Conservation (phyloP, 2,113 vertebrate species). For the Neogale vison region DNA sequence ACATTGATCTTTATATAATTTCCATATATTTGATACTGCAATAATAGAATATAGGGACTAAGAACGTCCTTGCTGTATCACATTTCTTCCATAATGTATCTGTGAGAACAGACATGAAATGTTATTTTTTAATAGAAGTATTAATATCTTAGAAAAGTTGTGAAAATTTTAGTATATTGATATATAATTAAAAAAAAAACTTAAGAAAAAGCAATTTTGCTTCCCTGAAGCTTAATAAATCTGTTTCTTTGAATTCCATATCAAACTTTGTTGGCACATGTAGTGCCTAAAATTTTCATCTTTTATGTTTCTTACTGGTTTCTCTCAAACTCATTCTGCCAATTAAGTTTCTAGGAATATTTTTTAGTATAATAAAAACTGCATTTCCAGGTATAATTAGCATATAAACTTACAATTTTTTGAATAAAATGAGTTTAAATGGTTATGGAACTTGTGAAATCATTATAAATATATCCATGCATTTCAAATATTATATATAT, state of each 20-base stretch:
- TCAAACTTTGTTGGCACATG: not conserved
- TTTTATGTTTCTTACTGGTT: not conserved
- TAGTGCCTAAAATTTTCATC: not conserved
- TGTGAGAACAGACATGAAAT: not conserved
- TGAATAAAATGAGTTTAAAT: not conserved
- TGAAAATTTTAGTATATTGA: not conserved
- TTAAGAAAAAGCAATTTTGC: not conserved
- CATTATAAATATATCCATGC: not conserved
- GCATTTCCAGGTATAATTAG: not conserved
- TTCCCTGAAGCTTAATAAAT: not conserved
- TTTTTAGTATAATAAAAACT: not conserved
- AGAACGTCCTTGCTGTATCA: not conserved
- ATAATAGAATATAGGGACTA: not conserved
- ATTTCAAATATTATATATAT: not conserved
- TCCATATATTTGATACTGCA: not conserved
- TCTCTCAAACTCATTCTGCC: not conserved
- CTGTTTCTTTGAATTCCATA: not conserved
- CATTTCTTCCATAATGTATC: not conserved
- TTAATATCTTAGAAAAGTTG: not conserved
- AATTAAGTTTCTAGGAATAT: not conserved
- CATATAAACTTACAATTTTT: not conserved
- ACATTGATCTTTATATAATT: not conserved
- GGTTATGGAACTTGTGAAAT: not conserved
- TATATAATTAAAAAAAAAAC: not conserved
- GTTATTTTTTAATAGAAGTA: not conserved